Evolutionary conservation across 2,113 vertebrate species (phyloP), one percentile per base, ranked within the genome.

Genomic region (Telmatochromis brachygnathus): DNA sequence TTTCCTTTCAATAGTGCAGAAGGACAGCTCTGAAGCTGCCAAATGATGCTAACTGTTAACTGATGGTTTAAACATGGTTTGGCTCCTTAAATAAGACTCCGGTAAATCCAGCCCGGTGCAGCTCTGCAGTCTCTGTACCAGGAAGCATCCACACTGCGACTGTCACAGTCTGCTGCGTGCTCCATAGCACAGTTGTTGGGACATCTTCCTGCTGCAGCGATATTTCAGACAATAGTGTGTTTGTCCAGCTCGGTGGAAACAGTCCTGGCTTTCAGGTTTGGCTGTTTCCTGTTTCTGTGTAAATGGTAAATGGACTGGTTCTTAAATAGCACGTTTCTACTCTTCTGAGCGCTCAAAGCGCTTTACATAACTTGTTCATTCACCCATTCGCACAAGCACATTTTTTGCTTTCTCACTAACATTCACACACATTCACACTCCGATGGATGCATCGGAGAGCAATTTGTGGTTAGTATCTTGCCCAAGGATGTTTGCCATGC

Each of bases 361-460:
- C 55, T 58, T 30, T 58, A 58, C 26, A 30, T 58, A 15, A 30
- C 55, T 58, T 58, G 14, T 58, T 1, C 26, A 2, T 30, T 9
- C 26, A 58, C 26, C 1, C 23, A 8, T 0, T 26, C 54, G 0
- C 54, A 56, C 23, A 8, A 0, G 54, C 54, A 56, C 23, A 26
- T 56, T 14, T 56, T 56, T 26, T 56, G 12, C 54, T 28, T 5
- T 28, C 23, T 58, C 55, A 56, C 13, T 56, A 56, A 56, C 55
- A 56, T 15, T 56, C 6, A 56, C 23, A 56, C 55, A 28, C 55
- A 56, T 56, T 56, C 26, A 58, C 0, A 28, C 26, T 58, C 56
- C 8, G 0, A 17, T 30, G 14, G 56, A 60, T 6, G 2, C 5
- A 60, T 60, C 5, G 0, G 26, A 30, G 56, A 60, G 56, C 56